These are phyloP conservation scores for Heliconius charithonia DNA, from an alignment of 2,888 invertebrate species.

Conservation along the genomic window DNA sequence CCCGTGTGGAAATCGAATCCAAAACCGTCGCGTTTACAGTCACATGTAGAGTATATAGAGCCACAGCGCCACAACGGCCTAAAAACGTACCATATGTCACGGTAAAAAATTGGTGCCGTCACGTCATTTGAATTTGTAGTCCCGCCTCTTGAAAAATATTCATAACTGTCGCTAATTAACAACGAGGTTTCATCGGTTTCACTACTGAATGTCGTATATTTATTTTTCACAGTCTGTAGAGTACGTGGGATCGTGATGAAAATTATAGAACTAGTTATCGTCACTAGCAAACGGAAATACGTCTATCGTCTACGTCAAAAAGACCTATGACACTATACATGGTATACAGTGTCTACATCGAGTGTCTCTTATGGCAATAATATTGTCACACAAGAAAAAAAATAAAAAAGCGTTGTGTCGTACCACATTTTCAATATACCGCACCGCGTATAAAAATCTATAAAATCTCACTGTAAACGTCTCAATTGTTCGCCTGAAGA, in stretches of 20 bases:
- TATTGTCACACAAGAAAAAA: no score
- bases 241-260: not conserved
- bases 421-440: no score
- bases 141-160: conserved; percentile 7
- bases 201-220: not conserved
- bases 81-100: not conserved
- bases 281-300: no score
- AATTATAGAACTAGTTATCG: not conserved
- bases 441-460: no score
- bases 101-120: not conserved
- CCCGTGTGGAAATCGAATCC: no score
- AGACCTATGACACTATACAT: not conserved
- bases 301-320: no score
- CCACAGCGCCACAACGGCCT: not conserved
- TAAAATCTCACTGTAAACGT: no score
- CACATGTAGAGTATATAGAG: no score
- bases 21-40: no score
- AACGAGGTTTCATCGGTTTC: not conserved
- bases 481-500: no score
- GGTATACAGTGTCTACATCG: not conserved
- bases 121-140: not conserved
- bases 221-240: not conserved
- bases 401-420: no score
- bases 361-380: no score
- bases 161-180: conserved; percentile 8